A percentile compares a stretch with the other conserved stretches of the same genome.
phyloP scores from a whole-genome alignment of 1,140 invertebrate species.

The Coenobita brevimanus region DNA sequence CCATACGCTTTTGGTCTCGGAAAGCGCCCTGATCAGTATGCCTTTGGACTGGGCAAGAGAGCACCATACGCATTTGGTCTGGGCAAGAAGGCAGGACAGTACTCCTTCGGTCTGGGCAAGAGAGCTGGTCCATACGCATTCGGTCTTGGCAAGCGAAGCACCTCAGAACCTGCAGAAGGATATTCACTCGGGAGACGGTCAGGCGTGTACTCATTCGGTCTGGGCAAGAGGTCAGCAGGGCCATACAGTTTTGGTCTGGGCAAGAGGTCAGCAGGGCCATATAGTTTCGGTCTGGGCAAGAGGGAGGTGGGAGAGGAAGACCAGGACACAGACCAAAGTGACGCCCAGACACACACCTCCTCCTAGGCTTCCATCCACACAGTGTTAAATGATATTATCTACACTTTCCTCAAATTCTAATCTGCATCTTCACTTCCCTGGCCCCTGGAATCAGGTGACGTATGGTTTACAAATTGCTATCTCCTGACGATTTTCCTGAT shows the following conservation, averaged over 20 bases:
- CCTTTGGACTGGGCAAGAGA: conserved; percentile 38
- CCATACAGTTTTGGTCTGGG: conserved; percentile 43
- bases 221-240: conserved; percentile 50
- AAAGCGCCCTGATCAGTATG: background rate
- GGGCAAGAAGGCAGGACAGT: conserved; percentile 42
- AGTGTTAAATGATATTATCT: no score
- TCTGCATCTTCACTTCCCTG: no score
- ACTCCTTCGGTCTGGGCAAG: conserved; percentile 44
- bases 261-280: background rate
- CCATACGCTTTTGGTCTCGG: conserved; percentile 14
- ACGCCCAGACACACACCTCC: no score
- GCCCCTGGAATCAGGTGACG: no score
- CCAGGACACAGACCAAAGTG: no score
- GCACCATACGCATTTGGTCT: conserved; percentile 30
- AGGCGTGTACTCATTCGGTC: conserved; percentile 43
- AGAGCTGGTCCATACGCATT: conserved; percentile 3
- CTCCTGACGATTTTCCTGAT: no score
- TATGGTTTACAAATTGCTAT: no score
- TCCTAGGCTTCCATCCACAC: no score
- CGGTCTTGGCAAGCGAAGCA: conserved; percentile 13
- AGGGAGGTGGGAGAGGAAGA: background rate
- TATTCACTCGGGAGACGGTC: conserved; percentile 25
- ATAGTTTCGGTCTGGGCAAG: background rate
- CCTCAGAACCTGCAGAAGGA: background rate
- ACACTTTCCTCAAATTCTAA: no score